Base-by-base conservation (phyloP, 2,797 vertebrate genomes). In the Cyclopterus lumpus region DNA sequence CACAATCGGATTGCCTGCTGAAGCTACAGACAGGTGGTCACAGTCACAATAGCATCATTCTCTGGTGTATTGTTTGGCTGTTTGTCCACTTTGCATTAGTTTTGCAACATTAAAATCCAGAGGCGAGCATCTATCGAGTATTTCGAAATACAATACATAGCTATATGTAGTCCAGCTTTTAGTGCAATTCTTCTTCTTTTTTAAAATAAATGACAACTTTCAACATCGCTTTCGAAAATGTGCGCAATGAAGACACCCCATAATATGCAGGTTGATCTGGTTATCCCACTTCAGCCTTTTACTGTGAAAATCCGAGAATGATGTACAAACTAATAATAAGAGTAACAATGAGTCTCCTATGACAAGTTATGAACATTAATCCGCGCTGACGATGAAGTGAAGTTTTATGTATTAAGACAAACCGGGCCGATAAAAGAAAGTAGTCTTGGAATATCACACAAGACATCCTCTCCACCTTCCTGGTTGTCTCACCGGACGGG, bases 341-440 rank as follows among this genome's bases (percentile, higher is more conserved):
- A 59, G 8, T 49, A 15, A 64, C 8, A 55, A 67, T 1, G 3
- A 58, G 5, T 30, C 2, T 58, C 60, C 71, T 16, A 42, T 65
- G 1, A 34, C 11, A 51, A 24, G 22, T 24, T 15, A 38, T 44
- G 8, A 77, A 83, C 74, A 86, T 82, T 82, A 87, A 90, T 91
- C 86, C 89, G 73, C 42, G 7, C 26, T 90, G 82, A 87, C 53
- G 79, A 75, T 62, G 46, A 86, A 75, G 54, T 79, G 34, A 61
- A 82, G 71, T 70, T 73, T 82, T 69, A 71, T 55, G 66, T 5
- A 51, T 67, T 61, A 22, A 66, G 55, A 79, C 64, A 57, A 77
- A n/a, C 67, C 44, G 20, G 24, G 73, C 38, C 53, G 55, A 67
- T 49, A 20, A 53, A 72, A 61, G 57, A 66, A 70, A 71, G 20